Evolutionary conservation across 2,113 vertebrate genomes (phyloP).

Genomic region (Amazona vittata): DNA sequence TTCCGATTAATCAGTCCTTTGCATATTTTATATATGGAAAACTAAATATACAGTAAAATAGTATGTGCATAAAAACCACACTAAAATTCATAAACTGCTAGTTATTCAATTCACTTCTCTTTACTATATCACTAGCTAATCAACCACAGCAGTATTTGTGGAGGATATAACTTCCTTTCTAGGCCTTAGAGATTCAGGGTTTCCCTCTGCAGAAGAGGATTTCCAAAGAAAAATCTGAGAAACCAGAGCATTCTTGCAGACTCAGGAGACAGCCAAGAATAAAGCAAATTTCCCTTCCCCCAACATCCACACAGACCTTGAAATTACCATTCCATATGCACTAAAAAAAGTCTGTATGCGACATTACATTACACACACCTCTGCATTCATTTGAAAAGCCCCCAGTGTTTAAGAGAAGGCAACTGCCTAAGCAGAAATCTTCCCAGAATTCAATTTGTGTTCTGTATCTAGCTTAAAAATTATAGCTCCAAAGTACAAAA

Average conservation of each 20-base stretch:
- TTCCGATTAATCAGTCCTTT: slow-evolving; percentile 7
- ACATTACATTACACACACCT: background rate
- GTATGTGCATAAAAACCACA: slow-evolving; percentile 20
- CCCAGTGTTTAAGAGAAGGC: background rate
- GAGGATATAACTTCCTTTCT: background rate
- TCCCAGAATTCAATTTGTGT: background rate
- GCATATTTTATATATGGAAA: slow-evolving; percentile 15
- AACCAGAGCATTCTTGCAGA: background rate
- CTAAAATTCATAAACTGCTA: slow-evolving; percentile 32
- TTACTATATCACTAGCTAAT: background rate
- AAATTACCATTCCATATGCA: background rate
- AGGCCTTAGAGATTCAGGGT: background rate
- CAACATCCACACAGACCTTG: background rate
- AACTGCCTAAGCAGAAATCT: background rate
- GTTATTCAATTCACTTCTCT: slow-evolving; percentile 9
- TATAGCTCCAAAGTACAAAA: background rate
- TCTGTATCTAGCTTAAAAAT: background rate
- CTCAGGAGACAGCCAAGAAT: background rate
- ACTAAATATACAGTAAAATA: slow-evolving; percentile 5
- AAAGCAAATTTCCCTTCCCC: background rate
- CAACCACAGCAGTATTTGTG: background rate
- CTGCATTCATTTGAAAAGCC: background rate
- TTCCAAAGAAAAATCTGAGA: background rate
- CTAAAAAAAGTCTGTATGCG: background rate
- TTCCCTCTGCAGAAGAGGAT: background rate